A percentile compares a stretch with the other conserved stretches of the same genome.
These are phyloP conservation scores for Bombus ignitus DNA, from an alignment of 1,140 invertebrate species.

Conservation along the genomic window DNA sequence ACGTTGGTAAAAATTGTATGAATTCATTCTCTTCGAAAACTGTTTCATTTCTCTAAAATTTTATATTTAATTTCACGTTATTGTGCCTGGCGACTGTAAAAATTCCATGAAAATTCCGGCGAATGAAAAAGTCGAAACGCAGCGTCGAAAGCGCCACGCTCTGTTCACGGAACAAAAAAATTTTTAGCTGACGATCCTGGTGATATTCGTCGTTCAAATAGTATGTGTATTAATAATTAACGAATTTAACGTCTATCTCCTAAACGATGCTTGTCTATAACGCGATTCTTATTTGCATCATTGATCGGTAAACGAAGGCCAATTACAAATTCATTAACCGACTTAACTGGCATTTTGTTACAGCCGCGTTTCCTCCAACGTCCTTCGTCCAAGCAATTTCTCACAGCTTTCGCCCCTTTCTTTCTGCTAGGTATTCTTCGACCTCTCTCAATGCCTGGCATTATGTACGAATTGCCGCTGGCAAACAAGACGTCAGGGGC, in stretches of 20 bases:
- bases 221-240: constrained; percentile 41
- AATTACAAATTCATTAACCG: constrained; percentile 63
- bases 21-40: background rate
- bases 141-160: background rate
- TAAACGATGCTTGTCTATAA: background rate
- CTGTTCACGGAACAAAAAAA: constrained; percentile 15
- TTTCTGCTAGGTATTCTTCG: constrained; percentile 5
- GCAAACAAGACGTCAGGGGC: constrained; percentile 44
- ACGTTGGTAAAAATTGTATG: background rate
- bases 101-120: background rate
- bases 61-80: background rate
- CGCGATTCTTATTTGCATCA: constrained; percentile 32
- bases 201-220: constrained; percentile 36
- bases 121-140: background rate
- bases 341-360: constrained; percentile 23
- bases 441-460: background rate
- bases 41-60: background rate
- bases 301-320: constrained; percentile 40
- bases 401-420: background rate
- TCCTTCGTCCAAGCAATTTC: constrained; percentile 27
- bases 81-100: background rate
- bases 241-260: background rate
- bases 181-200: background rate
- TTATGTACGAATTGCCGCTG: constrained; percentile 44
- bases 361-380: background rate